A percentile compares a stretch with the other conserved stretches of the same genome.
phyloP scores from a whole-genome alignment of 1,140 invertebrate species.

The Oscheius sp. region DNA sequence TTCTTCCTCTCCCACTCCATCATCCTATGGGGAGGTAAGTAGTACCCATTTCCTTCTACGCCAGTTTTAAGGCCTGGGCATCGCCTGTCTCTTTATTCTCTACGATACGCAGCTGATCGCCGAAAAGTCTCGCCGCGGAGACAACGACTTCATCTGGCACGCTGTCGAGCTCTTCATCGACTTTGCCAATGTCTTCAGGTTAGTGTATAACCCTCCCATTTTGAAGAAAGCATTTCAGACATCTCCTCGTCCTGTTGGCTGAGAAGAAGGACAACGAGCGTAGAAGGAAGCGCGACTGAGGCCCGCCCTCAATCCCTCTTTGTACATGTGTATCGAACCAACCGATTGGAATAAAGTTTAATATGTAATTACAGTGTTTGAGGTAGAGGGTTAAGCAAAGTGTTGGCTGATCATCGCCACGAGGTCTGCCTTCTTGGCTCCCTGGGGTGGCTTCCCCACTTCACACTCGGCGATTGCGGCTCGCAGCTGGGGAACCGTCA shows the following conservation, averaged over 20 bases:
- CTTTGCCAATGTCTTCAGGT: constrained; percentile 33
- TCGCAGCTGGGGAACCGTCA: neutral
- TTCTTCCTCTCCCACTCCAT: constrained; percentile 77
- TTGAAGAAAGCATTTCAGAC: neutral
- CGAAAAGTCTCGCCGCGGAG: constrained; percentile 82
- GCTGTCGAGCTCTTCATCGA: constrained; percentile 38
- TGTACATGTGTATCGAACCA: neutral
- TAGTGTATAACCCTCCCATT: neutral
- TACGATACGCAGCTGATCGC: constrained; percentile 93
- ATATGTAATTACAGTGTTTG: neutral
- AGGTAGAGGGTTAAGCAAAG: neutral
- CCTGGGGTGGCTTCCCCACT: neutral
- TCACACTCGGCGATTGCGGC: neutral
- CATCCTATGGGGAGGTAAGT: constrained; percentile 66
- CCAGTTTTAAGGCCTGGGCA: constrained; percentile 71
- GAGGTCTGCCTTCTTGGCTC: constrained; percentile 4
- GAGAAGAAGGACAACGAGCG: constrained; percentile 24
- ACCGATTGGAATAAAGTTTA: neutral
- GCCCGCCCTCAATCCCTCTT: neutral
- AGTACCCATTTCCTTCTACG: neutral
- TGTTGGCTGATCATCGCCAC: neutral
- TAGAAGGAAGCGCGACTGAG: neutral
- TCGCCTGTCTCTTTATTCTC: constrained; percentile 91
- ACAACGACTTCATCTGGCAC: constrained; percentile 78
- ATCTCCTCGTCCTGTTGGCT: constrained; percentile 14